phyloP scores from a whole-genome alignment of 2,113 vertebrate species.

The Meriones unguiculatus region DNA sequence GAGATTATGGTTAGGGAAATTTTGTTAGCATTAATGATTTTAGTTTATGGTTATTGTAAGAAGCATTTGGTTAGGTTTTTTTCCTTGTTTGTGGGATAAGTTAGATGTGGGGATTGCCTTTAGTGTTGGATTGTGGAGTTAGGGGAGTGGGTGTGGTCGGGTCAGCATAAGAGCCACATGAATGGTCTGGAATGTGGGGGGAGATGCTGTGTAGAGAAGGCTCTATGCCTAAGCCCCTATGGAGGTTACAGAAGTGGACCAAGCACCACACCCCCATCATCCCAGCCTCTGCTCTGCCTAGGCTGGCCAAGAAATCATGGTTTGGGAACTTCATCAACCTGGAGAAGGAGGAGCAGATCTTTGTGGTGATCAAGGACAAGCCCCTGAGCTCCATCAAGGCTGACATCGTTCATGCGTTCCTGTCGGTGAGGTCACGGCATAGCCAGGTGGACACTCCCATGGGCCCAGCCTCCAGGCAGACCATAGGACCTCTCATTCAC shows the following conservation, averaged over 20 bases:
- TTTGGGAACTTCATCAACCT: conserved; percentile 99
- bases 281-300: conserved; percentile 73
- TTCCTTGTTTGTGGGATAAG: neutral
- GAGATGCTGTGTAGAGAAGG: neutral
- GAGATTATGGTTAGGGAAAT: neutral
- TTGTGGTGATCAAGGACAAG: conserved; percentile 98
- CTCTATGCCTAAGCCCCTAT: neutral
- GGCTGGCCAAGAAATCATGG: conserved; percentile 99
- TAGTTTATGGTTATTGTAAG: neutral
- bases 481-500: neutral
- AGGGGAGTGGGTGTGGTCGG: neutral
- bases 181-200: neutral
- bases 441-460: too few relatives aligned
- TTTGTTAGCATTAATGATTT: neutral
- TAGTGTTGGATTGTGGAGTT: neutral
- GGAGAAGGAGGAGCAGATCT: conserved; percentile 99
- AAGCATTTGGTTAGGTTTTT: neutral
- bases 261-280: neutral
- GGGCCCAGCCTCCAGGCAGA: neutral
- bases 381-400: conserved; percentile 99
- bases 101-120: neutral
- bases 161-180: neutral
- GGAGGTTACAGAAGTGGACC: neutral
- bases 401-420: conserved; percentile 98
- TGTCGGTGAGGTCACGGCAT: conserved; percentile 92